Percentiles rank a stretch among this genome's conserved stretches.
Conservation (phyloP, 2,797 vertebrate genomes). For the Eospalax fontanierii region DNA sequence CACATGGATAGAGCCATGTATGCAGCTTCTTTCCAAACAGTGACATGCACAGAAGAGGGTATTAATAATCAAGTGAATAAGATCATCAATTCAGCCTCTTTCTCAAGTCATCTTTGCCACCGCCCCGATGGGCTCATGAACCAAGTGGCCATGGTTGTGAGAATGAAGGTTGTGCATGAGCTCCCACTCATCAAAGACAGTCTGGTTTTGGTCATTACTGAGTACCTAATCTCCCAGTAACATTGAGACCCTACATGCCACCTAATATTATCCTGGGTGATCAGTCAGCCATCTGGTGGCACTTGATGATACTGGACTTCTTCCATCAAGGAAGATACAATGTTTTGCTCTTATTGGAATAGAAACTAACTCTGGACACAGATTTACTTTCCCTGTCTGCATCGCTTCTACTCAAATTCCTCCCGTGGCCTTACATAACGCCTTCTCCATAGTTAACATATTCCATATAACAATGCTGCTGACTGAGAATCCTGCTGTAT, state of each 20-base stretch:
- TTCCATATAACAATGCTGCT: not conserved
- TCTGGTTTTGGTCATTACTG: no score
- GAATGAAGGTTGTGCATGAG: not conserved
- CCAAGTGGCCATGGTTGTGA: not conserved
- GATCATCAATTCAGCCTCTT: not conserved
- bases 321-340: not conserved
- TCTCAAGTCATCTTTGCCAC: not conserved
- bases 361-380: not conserved
- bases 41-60: not conserved
- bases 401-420: not conserved
- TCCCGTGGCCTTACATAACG: not conserved
- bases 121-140: not conserved
- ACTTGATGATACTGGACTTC: not conserved
- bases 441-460: not conserved
- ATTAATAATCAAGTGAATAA: not conserved
- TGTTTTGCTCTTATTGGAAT: not conserved
- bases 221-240: not conserved
- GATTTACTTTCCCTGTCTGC: not conserved
- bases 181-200: not conserved
- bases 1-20: not conserved
- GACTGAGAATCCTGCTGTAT: not conserved
- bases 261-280: not conserved
- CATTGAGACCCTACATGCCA: not conserved
- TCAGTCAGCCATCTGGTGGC: not conserved
- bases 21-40: no score